phyloP scores from a whole-genome alignment of 2,797 vertebrate genomes.

The Sitta carolinensis region DNA sequence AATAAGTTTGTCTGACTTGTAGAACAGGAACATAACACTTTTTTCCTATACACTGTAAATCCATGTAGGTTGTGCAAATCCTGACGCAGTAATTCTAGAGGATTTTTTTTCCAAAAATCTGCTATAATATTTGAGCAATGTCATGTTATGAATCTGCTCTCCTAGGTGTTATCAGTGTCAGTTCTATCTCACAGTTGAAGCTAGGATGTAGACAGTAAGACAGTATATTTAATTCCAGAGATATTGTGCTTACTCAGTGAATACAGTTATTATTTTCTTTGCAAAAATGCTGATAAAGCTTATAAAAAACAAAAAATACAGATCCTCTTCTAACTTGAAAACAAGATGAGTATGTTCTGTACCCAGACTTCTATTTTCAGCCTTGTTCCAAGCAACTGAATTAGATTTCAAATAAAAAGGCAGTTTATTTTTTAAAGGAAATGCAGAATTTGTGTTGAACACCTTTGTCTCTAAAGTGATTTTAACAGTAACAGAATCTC shows the following conservation, averaged over 20 bases:
- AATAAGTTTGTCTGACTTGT: background rate
- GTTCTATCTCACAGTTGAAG: background rate
- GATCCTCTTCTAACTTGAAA: constrained; percentile 2
- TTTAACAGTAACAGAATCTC: background rate
- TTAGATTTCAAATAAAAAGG: constrained; percentile 16
- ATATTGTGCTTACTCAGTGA: background rate
- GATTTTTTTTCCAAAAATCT: fast-evolving
- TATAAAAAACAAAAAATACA: background rate
- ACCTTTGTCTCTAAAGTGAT: background rate
- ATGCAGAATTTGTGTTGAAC: background rate
- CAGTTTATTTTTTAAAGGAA: background rate
- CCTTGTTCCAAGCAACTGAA: background rate
- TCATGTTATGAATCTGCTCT: background rate
- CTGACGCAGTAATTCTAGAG: background rate
- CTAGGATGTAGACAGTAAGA: background rate
- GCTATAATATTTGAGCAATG: background rate
- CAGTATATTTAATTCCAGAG: constrained; percentile 9
- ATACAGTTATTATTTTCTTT: constrained; percentile 19
- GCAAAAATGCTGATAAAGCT: constrained; percentile 37
- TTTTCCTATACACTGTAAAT: background rate
- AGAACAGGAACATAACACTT: background rate
- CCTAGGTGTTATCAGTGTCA: background rate
- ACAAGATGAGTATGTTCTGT: constrained; percentile 15
- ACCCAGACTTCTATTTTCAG: background rate
- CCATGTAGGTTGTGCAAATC: background rate